These are phyloP conservation scores for Prionailurus bengalensis DNA, from an alignment of 2,113 vertebrate genomes.

Conservation along the genomic window DNA sequence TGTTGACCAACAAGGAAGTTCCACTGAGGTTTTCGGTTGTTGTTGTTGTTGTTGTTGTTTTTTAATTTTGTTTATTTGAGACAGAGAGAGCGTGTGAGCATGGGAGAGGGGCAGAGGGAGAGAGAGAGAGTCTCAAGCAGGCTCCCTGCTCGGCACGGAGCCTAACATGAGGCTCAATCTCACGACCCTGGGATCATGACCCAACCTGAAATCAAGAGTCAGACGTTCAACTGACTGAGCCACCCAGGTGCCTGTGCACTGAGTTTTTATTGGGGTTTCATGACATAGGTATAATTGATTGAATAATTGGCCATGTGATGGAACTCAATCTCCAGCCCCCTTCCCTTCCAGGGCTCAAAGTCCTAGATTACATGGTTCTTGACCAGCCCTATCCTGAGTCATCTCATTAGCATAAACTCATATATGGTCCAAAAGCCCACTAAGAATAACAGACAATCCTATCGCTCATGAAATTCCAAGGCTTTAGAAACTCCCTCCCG, in stretches of 20 bases:
- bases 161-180: background rate
- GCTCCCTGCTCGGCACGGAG: background rate
- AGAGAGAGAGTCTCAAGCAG: background rate
- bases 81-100: background rate
- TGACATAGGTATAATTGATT: background rate
- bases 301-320: background rate
- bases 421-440: background rate
- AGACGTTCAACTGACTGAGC: background rate
- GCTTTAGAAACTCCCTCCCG: slow-evolving; percentile 16
- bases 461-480: background rate
- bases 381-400: background rate
- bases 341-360: background rate
- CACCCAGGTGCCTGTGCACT: background rate
- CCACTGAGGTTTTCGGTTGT: background rate
- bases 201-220: background rate
- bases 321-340: background rate
- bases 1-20: background rate
- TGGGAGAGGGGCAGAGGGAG: background rate
- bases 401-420: background rate
- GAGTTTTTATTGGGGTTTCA: background rate
- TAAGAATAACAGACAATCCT: background rate
- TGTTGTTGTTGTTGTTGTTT: too few species aligned
- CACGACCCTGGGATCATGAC: background rate
- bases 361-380: background rate
- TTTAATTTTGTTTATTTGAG: background rate